Base-by-base conservation (phyloP, 2,797 vertebrate genomes). In the Varecia variegata region DNA sequence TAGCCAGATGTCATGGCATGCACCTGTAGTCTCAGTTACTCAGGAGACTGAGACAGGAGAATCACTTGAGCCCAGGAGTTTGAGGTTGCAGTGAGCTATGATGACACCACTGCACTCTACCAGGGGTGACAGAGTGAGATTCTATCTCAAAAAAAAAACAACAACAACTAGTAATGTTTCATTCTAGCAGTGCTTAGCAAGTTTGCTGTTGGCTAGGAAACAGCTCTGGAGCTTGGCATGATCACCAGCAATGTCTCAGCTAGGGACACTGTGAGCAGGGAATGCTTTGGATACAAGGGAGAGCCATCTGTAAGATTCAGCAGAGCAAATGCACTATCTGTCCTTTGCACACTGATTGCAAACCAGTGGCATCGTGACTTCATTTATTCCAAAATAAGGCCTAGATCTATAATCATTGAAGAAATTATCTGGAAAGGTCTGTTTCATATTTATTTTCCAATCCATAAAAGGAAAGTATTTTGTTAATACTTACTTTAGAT, bases 321-420 rank as follows among this genome's bases (percentile, higher is more conserved):
- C 0, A 4, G 21, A 77, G 35, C 65, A 50, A 30, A 50, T 9
- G 52, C 0, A 0, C 77, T 2, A 0, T 83, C 88, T 23, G 2
- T 4, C 54, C 13, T 2, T 67, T 32, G 76, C 88, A 52, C 58
- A 35, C 17, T 11, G 17, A 3, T 9, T 18, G 2, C 38, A 68
- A 12, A 12, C 23, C 52, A 10, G 21, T 6, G 20, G 60, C 7
- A 12, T 25, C 35, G 0, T 10, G 11, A 5, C 67, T 7, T 62
- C 4, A 0, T 11, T 3, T 40, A 2, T n/a, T 47, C 65, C 27
- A 2, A 7, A 12, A 25, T 23, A 21, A 82, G 38, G 35, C n/a
- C 79, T 43, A 52, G 7, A 4, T 32, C 54, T 32, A 0, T 58
- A 9, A 0, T 52, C 40, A 0, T 30, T 74, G 65, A 80, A 68